phyloP scores from a whole-genome alignment of 2,113 vertebrate species.

The Ploceus nigricollis region DNA sequence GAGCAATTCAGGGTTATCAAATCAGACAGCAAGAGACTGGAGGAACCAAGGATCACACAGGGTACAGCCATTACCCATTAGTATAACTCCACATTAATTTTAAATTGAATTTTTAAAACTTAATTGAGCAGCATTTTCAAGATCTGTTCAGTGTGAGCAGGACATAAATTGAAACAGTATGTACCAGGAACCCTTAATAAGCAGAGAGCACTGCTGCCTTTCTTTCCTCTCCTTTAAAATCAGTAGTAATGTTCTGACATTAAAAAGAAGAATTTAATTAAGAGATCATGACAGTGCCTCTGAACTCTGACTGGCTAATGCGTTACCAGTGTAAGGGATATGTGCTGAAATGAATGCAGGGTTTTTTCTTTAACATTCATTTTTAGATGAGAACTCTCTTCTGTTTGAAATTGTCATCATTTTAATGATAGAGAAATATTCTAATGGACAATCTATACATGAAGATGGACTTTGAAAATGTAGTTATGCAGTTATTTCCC shows the following conservation, averaged over 20 bases:
- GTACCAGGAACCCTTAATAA: slow-evolving; percentile 52
- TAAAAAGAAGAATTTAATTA: slow-evolving; percentile 66
- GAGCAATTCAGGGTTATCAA: slow-evolving; percentile 57
- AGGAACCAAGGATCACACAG: neutral
- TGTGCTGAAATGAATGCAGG: neutral
- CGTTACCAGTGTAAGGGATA: neutral
- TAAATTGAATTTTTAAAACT: slow-evolving; percentile 64
- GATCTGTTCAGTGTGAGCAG: slow-evolving; percentile 58
- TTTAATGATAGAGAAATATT: neutral
- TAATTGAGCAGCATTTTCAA: slow-evolving; percentile 62
- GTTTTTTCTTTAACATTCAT: neutral
- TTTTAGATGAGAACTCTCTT: neutral
- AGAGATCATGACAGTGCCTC: slow-evolving; percentile 14
- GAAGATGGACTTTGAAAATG: neutral
- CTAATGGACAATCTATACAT: neutral
- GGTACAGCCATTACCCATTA: slow-evolving; percentile 57
- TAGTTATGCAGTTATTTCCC: neutral
- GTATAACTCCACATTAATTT: slow-evolving; percentile 65
- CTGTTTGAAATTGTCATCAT: neutral
- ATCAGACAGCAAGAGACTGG: slow-evolving; percentile 53
- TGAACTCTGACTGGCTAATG: slow-evolving; percentile 50
- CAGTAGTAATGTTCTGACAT: slow-evolving; percentile 43
- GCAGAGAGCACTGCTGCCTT: slow-evolving; percentile 32
- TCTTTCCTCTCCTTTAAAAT: slow-evolving; percentile 36
- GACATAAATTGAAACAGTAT: slow-evolving; percentile 63